Evolutionary conservation across 92 coral and sea anemone species (phyloP).

Genomic region (Meandrina meandrites): DNA sequence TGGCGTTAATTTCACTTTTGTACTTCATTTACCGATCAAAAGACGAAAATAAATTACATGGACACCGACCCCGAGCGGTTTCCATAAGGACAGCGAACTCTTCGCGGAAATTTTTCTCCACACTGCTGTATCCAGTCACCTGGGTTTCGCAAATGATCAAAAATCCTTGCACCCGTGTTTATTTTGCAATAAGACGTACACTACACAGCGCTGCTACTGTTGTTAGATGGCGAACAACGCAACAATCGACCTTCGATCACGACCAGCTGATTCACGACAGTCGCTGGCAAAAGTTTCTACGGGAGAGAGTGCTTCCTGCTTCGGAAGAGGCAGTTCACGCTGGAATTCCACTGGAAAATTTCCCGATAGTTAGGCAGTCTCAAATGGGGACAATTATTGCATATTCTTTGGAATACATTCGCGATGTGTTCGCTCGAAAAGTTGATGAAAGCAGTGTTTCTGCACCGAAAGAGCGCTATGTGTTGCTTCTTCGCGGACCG

Average conservation of each 20-base stretch:
- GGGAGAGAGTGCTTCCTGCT: conserved; percentile 87
- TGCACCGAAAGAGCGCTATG: conserved; percentile 79
- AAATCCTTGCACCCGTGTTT: conserved; percentile 50
- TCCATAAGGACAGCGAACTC: conserved; percentile 26
- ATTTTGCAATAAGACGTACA: conserved; percentile 65
- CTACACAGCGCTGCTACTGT: conserved; percentile 63
- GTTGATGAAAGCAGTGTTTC: conserved; percentile 26
- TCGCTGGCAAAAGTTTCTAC: conserved; percentile 91
- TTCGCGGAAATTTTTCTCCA: background rate
- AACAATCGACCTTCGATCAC: conserved; percentile 67
- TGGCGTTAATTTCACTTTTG: conserved; percentile 39
- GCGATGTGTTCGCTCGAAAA: conserved; percentile 65
- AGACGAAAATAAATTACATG: conserved; percentile 31
- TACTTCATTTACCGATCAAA: conserved; percentile 50
- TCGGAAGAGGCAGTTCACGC: conserved; percentile 65
- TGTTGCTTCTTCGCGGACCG: conserved; percentile 84
- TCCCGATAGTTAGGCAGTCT: conserved; percentile 86
- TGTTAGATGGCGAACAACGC: conserved; percentile 73
- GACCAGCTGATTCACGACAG: conserved; percentile 65
- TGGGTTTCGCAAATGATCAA: conserved; percentile 68
- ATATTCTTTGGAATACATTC: conserved; percentile 83
- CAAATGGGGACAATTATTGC: conserved; percentile 85
- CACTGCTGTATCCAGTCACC: conserved; percentile 50
- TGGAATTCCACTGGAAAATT: conserved; percentile 77
- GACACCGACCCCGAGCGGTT: conserved; percentile 23